Evolutionary conservation across 2,797 vertebrate genomes (phyloP).

Genomic region (Cercopithecus neglectus): DNA sequence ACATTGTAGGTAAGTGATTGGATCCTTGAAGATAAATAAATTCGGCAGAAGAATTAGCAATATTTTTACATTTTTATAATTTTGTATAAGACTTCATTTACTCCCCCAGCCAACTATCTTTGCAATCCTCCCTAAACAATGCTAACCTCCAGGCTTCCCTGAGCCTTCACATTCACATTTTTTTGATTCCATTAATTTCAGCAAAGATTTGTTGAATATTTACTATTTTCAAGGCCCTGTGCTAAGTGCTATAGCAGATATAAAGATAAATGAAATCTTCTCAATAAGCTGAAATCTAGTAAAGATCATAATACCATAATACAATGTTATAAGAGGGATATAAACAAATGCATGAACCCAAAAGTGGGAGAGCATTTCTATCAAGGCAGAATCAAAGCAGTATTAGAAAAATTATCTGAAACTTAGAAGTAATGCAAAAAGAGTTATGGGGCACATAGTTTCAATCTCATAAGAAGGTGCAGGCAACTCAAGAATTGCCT

Average conservation of each 20-base stretch:
- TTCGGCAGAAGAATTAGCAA: background rate
- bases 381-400: background rate
- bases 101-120: slow-evolving; percentile 84
- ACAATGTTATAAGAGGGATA: background rate
- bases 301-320: background rate
- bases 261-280: background rate
- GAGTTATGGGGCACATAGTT: background rate
- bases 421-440: background rate
- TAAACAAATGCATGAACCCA: background rate
- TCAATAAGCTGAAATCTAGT: slow-evolving; percentile 2
- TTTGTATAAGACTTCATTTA: slow-evolving; percentile 81
- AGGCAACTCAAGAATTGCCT: background rate
- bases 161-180: background rate
- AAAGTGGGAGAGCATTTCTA: background rate
- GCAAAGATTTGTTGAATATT: slow-evolving; percentile 5
- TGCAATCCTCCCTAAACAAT: slow-evolving; percentile 91
- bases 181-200: slow-evolving; percentile 1
- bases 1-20: background rate
- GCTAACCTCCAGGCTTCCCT: slow-evolving; percentile 90
- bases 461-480: background rate
- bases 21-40: background rate
- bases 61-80: background rate
- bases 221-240: slow-evolving; percentile 7
- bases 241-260: background rate
- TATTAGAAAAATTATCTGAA: background rate